Evolutionary conservation across 37 sponge, comb jelly and placozoan genomes (phyloP).

Genomic region (Spongilla lacustris): DNA sequence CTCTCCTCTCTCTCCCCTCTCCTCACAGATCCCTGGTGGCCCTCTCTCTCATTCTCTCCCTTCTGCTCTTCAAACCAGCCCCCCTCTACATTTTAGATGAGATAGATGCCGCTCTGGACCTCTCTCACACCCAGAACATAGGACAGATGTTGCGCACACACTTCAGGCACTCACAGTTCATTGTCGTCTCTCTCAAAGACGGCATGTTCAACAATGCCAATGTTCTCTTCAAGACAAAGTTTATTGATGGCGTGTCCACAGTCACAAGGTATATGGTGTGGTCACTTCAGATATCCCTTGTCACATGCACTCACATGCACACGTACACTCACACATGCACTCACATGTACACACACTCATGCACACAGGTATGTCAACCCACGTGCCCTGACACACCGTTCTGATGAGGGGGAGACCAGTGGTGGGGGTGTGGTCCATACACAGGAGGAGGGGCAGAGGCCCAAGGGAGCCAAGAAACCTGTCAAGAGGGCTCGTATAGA

Average conservation of each 20-base stretch:
- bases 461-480: background rate
- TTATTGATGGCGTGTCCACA: constrained; percentile 97
- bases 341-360: background rate
- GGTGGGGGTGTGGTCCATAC: background rate
- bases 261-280: constrained; percentile 65
- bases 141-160: constrained; percentile 97
- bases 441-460: background rate
- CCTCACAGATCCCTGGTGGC: constrained; percentile 90
- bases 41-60: constrained; percentile 94
- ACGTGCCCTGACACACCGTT: background rate
- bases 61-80: constrained; percentile 99
- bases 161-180: constrained; percentile 96
- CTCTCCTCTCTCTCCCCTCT: background rate
- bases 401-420: background rate
- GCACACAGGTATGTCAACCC: constrained; percentile 20
- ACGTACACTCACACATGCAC: background rate
- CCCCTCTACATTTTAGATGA: constrained; percentile 99
- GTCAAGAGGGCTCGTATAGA: background rate
- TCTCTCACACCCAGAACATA: constrained; percentile 99
- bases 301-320: background rate
- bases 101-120: constrained; percentile 97
- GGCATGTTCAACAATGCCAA: constrained; percentile 99
- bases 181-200: constrained; percentile 98
- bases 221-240: constrained; percentile 97
- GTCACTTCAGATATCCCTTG: background rate